Percentiles rank a stretch among this genome's conserved stretches.
These are phyloP conservation scores for Volucella bombylans DNA, from an alignment of 2,888 invertebrate species.

Conservation along the genomic window DNA sequence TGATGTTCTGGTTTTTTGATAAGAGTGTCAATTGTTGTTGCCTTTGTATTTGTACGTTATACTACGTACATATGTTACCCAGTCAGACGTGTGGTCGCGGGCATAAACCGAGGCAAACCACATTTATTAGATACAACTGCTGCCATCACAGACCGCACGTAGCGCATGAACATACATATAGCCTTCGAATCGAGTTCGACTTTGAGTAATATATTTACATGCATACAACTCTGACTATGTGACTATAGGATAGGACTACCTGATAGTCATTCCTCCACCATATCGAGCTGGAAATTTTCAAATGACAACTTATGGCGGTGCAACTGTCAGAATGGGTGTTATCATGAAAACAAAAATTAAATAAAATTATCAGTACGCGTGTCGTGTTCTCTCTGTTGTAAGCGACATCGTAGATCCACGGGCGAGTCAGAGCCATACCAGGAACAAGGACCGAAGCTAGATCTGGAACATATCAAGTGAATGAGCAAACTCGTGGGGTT, in stretches of 20 bases:
- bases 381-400: constrained; percentile 9
- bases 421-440: too few relatives aligned
- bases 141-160: constrained; percentile 66
- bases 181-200: too few relatives aligned
- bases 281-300: constrained; percentile 61
- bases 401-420: too few relatives aligned
- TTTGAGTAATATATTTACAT: too few relatives aligned
- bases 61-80: background rate
- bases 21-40: constrained; percentile 45
- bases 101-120: constrained; percentile 44
- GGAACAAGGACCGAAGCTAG: too few relatives aligned
- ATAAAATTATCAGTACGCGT: constrained; percentile 41
- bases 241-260: too few relatives aligned
- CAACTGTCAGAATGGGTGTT: constrained; percentile 64
- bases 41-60: constrained; percentile 12
- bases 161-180: constrained; percentile 69
- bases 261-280: background rate
- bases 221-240: too few relatives aligned
- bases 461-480: too few relatives aligned
- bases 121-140: constrained; percentile 66
- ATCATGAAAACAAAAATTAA: constrained; percentile 35
- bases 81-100: constrained; percentile 66
- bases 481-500: too few relatives aligned
- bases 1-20: constrained; percentile 64
- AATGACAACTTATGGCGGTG: constrained; percentile 63